Evolutionary conservation across 2,797 vertebrate genomes (phyloP), one percentile per base, ranked within the genome.

Genomic region (Gymnothorax javanicus): DNA sequence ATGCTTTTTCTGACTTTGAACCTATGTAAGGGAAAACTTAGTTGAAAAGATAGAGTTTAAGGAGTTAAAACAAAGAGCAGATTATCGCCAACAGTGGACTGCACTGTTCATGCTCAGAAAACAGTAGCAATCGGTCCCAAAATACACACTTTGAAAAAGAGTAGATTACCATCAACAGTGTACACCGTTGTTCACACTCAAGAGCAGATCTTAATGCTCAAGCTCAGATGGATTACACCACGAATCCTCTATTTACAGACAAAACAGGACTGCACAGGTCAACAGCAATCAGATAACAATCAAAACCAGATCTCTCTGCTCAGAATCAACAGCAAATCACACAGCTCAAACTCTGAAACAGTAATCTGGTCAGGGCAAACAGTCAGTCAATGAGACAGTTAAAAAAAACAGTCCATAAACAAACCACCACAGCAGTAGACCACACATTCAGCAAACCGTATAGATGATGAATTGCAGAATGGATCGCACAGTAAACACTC

Each of bases 161-260:
- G n/a, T 90, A 89, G 85, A 3, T 86, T 3, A 17, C 20, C 62
- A 67, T 62, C 17, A 20, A 27, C 52, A 52, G 99, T 90, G 98
- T 94, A 92, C 99, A 98, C 98, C 98, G 99, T 79, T 96, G 94
- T 83, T 99, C 97, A 88, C 95, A 95, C 92, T 99, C 98, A 99
- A 95, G 64, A 83, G 89, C 11, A 86, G 9, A 84, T 27, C 7
- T 13, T 52, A 11, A 15, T 25, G n/a, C 82, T 25, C 54, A 2
- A 7, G 15, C 25, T 25, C 25, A 23, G 57, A n/a, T 90, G 98
- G 94, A 92, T 99, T 98, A 98, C 98, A 99, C 77, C 96, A 94
- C 84, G 98, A 97, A 87, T 95, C 95, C 92, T 99, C 98, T 99
- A 95, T 2, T 43, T 43, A 43, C 33, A 43, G 33, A 1, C 33